Percentiles rank a stretch among this genome's conserved stretches.
Conservation (phyloP, 2,888 invertebrate species). For the Thera britannica region DNA sequence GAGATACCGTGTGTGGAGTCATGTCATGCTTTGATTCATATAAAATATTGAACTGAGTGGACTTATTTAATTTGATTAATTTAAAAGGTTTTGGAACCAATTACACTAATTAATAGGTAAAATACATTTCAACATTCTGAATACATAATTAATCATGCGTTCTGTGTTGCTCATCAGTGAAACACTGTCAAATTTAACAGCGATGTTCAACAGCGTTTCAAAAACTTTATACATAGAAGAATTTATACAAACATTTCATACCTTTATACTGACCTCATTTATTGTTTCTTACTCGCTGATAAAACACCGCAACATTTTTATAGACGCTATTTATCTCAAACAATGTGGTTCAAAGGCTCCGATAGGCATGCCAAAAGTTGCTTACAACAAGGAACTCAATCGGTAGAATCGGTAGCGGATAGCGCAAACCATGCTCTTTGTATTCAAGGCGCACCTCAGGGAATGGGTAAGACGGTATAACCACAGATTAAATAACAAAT, state of each 20-base stretch:
- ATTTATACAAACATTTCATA: not conserved
- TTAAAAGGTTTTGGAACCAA: no score
- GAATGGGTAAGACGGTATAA: constrained; percentile 52
- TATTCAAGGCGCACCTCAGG: constrained; percentile 50
- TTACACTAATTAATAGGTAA: no score
- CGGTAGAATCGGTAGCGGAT: constrained; percentile 34
- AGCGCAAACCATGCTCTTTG: constrained; percentile 43
- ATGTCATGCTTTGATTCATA: no score
- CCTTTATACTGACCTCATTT: not conserved
- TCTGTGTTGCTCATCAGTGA: no score
- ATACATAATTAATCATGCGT: no score
- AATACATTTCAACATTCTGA: no score
- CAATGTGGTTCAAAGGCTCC: constrained; percentile 19
- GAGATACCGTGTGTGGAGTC: no score
- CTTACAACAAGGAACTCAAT: constrained; percentile 31
- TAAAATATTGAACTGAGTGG: no score
- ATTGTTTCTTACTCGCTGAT: not conserved
- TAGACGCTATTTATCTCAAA: constrained; percentile 4
- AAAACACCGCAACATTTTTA: not conserved
- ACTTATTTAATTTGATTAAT: no score
- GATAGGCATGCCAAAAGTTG: constrained; percentile 37
- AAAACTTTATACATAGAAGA: no score
- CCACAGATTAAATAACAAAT: constrained; percentile 29
- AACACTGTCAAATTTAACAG: no score
- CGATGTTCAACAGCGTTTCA: no score